phyloP scores from a whole-genome alignment of 1,140 invertebrate genomes.

The Gyrodactylus bullatarudis region DNA sequence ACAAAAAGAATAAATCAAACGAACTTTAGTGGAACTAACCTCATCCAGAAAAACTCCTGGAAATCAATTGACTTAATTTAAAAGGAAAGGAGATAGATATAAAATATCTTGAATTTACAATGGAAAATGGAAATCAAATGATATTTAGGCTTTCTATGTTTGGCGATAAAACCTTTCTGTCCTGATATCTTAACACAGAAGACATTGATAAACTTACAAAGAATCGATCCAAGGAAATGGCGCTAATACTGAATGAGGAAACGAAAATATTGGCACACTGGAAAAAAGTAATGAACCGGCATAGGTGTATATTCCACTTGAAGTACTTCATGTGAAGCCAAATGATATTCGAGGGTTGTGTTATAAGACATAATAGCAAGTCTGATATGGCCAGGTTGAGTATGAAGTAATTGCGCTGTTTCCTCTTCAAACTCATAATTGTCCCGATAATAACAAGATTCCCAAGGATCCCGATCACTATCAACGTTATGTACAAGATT shows the following conservation, averaged over 20 bases:
- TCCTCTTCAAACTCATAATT: neutral
- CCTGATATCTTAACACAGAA: too few species aligned
- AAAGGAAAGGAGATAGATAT: too few species aligned
- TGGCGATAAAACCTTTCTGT: too few species aligned
- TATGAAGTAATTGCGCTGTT: slow-evolving; percentile 43
- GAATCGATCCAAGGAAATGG: slow-evolving; percentile 41
- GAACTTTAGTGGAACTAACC: too few species aligned
- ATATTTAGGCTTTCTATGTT: too few species aligned
- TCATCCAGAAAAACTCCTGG: too few species aligned
- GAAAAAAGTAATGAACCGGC: slow-evolving; percentile 40
- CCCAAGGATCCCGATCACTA: neutral
- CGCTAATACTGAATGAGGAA: slow-evolving; percentile 51
- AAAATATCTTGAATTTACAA: too few species aligned
- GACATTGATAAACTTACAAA: too few species aligned
- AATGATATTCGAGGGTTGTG: slow-evolving; percentile 46
- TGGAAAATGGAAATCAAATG: too few species aligned
- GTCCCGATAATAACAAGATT: neutral
- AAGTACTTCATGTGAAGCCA: slow-evolving; percentile 27
- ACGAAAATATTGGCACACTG: slow-evolving; percentile 55
- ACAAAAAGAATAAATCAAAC: too few species aligned
- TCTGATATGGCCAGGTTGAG: slow-evolving; percentile 55
- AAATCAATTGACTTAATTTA: too few species aligned
- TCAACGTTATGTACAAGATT: neutral
- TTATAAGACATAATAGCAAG: slow-evolving; percentile 42
- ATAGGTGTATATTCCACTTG: slow-evolving; percentile 23